phyloP scores from a whole-genome alignment of 2,797 vertebrate species.

The Notolepis coatsorum region DNA sequence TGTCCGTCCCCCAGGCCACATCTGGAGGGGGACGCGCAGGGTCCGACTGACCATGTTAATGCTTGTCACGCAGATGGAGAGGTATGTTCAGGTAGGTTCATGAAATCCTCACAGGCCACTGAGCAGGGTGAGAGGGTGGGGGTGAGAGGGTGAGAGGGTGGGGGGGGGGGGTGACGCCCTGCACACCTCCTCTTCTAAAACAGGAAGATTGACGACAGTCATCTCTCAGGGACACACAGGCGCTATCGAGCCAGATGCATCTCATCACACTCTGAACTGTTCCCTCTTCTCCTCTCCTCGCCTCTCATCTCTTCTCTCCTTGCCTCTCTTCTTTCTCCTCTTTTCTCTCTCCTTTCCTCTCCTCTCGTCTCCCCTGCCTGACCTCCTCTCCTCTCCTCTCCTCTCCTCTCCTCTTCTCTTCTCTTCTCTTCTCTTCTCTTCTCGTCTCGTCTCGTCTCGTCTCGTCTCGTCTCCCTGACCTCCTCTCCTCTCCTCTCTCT shows the following conservation, averaged over 20 bases:
- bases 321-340: not conserved
- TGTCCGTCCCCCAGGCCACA: constrained; percentile 11
- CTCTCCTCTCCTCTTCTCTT: no score
- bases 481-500: constrained; percentile 6
- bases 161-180: no score
- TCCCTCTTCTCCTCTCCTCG: not conserved
- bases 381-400: no score
- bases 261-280: not conserved
- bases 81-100: constrained; percentile 53
- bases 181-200: no score
- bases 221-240: not conserved
- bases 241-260: not conserved
- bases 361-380: not conserved
- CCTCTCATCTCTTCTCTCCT: constrained; percentile 13
- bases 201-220: constrained; percentile 33
- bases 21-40: constrained; percentile 18
- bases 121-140: constrained; percentile 34
- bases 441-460: no score
- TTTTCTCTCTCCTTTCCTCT: not conserved
- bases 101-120: constrained; percentile 50
- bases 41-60: constrained; percentile 39
- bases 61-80: constrained; percentile 40
- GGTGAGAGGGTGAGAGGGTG: no score
- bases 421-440: no score
- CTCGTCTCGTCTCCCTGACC: not conserved